These are phyloP conservation scores for Eumeta japonica DNA, from an alignment of 1,140 invertebrate genomes.

Conservation along the genomic window DNA sequence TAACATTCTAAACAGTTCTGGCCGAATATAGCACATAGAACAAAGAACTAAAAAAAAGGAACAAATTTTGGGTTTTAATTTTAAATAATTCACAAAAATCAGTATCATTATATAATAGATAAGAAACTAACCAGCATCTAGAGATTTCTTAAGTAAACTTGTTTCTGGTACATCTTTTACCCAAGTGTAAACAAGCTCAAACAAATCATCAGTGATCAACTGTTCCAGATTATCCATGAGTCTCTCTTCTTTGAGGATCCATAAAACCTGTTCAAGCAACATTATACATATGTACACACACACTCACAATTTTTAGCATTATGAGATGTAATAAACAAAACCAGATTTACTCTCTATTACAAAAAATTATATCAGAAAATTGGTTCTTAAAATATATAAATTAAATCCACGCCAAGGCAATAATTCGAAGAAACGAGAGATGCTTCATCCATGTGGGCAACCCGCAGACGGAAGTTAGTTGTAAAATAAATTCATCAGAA, in stretches of 20 bases:
- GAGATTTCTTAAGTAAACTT: slow-evolving; percentile 73
- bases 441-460: too few relatives aligned
- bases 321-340: slow-evolving; percentile 1
- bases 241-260: slow-evolving; percentile 69
- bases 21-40: slow-evolving; percentile 78
- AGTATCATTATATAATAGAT: too few relatives aligned
- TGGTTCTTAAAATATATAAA: too few relatives aligned
- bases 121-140: slow-evolving; percentile 61
- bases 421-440: too few relatives aligned
- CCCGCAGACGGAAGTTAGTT: too few relatives aligned
- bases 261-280: slow-evolving; percentile 77
- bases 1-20: slow-evolving; percentile 72
- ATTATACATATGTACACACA: slow-evolving; percentile 34
- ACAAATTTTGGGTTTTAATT: too few relatives aligned
- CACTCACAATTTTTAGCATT: slow-evolving; percentile 16
- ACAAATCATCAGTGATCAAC: slow-evolving; percentile 67
- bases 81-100: too few relatives aligned
- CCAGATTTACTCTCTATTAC: not conserved
- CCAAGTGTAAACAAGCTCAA: slow-evolving; percentile 77
- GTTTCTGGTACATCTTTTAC: slow-evolving; percentile 65
- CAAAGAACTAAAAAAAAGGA: slow-evolving; percentile 69
- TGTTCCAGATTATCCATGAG: slow-evolving; percentile 63
- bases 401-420: too few relatives aligned
- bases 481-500: too few relatives aligned
- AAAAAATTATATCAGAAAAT: not conserved